Percentiles rank a stretch among this genome's conserved stretches.
Conservation (phyloP, 2,797 vertebrate species). For the Diceros bicornis region DNA sequence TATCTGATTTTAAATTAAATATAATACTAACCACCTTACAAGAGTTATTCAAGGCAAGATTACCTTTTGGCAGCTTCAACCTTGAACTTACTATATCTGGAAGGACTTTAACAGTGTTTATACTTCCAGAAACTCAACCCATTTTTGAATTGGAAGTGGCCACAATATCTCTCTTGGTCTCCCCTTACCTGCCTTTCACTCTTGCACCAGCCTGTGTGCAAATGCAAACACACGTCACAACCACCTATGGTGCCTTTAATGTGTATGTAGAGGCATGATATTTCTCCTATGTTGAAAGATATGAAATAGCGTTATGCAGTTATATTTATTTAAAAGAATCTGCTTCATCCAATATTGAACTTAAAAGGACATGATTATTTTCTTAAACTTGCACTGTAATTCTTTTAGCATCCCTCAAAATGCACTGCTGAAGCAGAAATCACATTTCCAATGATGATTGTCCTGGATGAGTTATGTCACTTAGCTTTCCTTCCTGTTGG, state of each 20-base stretch:
- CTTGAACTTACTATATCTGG: not conserved
- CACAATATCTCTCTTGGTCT: no score
- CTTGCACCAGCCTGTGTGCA: not conserved
- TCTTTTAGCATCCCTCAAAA: conserved; percentile 13
- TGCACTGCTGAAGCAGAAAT: conserved; percentile 20
- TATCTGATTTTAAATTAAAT: not conserved
- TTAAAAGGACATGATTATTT: not conserved
- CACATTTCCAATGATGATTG: conserved; percentile 15
- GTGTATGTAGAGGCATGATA: fast-evolving
- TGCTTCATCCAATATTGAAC: not conserved
- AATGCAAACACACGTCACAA: not conserved
- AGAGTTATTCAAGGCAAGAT: not conserved
- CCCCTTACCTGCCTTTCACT: not conserved
- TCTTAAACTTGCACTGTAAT: not conserved
- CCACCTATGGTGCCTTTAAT: fast-evolving
- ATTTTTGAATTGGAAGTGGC: not conserved
- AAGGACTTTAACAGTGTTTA: not conserved
- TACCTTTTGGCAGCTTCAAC: not conserved
- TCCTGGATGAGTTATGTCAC: conserved; percentile 55
- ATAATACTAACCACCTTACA: not conserved
- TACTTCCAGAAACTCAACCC: not conserved
- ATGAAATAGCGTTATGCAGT: not conserved
- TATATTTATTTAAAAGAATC: not conserved
- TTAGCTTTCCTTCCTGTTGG: conserved; percentile 72
- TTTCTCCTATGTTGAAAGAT: not conserved